phyloP scores from a whole-genome alignment of 2,888 invertebrate species.

The Drosophila tripunctata region DNA sequence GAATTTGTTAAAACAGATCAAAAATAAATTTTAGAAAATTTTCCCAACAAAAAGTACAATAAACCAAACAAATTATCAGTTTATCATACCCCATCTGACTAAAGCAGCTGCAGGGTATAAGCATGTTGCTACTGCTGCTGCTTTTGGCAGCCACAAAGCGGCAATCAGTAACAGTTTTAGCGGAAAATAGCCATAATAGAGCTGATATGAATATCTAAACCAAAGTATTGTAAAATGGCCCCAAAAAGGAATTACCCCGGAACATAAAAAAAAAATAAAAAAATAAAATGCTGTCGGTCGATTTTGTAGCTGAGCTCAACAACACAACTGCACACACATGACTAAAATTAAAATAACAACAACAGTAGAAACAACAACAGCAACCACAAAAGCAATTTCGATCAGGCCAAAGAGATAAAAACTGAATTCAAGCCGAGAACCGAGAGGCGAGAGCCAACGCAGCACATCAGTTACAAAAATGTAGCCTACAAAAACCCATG shows the following conservation, averaged over 20 bases:
- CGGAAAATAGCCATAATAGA: constrained; percentile 80
- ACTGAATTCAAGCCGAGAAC: constrained; percentile 49
- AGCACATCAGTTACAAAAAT: constrained; percentile 78
- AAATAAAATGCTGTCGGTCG: constrained; percentile 25
- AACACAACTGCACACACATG: constrained; percentile 77
- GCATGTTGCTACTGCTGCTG: constrained; percentile 1
- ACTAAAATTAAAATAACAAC: constrained; percentile 70
- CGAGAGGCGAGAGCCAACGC: constrained; percentile 66
- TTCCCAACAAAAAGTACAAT: no score
- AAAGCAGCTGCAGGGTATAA: constrained; percentile 11
- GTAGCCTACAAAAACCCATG: constrained; percentile 50
- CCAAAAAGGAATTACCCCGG: constrained; percentile 56
- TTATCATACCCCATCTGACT: no score
- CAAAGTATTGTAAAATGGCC: constrained; percentile 72
- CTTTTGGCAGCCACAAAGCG: constrained; percentile 65
- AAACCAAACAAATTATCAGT: no score
- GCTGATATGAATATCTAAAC: constrained; percentile 78
- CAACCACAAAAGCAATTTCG: constrained; percentile 81
- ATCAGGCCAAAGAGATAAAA: constrained; percentile 74
- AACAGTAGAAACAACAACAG: constrained; percentile 46
- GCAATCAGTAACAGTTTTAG: constrained; percentile 80
- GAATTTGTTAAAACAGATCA: no score
- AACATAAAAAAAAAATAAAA: no score
- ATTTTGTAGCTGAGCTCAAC: constrained; percentile 14
- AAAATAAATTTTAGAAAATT: no score